A percentile compares a stretch with the other conserved stretches of the same genome.
phyloP scores from a whole-genome alignment of 1,140 invertebrate genomes.

The Apis florea region DNA sequence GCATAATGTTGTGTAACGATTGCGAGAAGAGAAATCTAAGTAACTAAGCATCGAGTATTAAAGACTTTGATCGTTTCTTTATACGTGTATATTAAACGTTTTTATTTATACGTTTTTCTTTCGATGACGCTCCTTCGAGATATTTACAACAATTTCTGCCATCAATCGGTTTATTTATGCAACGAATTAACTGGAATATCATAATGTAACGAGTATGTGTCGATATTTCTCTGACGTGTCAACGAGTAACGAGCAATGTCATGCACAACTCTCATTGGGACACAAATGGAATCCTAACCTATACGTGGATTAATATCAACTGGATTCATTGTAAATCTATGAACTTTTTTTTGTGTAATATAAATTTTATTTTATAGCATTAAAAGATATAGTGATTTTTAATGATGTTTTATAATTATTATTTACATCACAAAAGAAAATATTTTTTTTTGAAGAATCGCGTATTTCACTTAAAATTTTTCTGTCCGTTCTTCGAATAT shows the following conservation, averaged over 20 bases:
- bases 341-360: too few relatives aligned
- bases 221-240: neutral
- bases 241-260: neutral
- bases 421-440: neutral
- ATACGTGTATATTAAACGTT: neutral
- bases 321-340: too few relatives aligned
- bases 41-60: neutral
- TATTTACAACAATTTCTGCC: neutral
- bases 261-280: neutral
- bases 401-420: neutral
- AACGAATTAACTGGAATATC: neutral
- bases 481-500: neutral
- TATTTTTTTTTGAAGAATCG: neutral
- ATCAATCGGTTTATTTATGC: neutral
- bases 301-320: neutral
- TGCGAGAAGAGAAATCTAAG: neutral
- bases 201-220: neutral
- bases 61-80: neutral
- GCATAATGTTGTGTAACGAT: constrained; percentile 5
- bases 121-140: neutral
- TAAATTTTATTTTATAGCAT: neutral
- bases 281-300: neutral
- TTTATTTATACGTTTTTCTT: neutral
- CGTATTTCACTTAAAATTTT: too few relatives aligned
- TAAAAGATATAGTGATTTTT: neutral